Evolutionary conservation across 2,113 vertebrate genomes (phyloP), one percentile per base, ranked within the genome.

Genomic region (Camelus bactrianus): DNA sequence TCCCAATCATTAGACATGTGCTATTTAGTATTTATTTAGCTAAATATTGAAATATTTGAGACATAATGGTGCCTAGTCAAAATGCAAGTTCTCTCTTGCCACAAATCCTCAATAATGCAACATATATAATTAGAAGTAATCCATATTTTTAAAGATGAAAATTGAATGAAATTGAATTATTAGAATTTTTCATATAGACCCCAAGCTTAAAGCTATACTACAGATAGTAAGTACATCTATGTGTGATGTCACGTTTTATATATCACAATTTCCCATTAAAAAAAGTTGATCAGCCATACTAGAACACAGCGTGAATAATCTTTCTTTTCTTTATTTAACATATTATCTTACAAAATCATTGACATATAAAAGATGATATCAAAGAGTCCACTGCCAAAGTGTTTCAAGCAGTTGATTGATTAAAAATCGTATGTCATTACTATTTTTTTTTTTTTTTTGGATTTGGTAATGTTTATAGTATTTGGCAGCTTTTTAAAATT

Each of bases 321-420:
- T 83, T 91, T 76, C 42, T 35, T 69, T 67, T 77, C 72, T 84
- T 93, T 70, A 62, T 92, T 93, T 93, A 83, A 46, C 56, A 91
- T 82, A 86, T 32, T 32, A 93, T 93, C 48, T 94, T 64, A 85
- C 2, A 94, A 94, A 92, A 79, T 92, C 28, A 93, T 87, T 96
- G 30, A 83, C 26, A 42, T 28, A 76, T 48, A 42, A 93, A 95
- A 52, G 72, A 38, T 16, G 6, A 28, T 79, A 93, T 89, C 50
- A 95, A 93, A 97, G 64, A 80, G 13, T 92, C 95, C 75, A 89
- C 83, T 96, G 90, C 86, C 92, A 95, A 94, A 97, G 93, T 32
- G 35, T 56, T 94, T 85, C 64, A 95, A 95, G 73, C 52, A 84
- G 52, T 90, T 95, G 67, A 92, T 83, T 89, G 48, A 95, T 94